Evolutionary conservation across 2,797 vertebrate genomes (phyloP), one percentile per base, ranked within the genome.

Genomic region (Corythornis leucogaster): DNA sequence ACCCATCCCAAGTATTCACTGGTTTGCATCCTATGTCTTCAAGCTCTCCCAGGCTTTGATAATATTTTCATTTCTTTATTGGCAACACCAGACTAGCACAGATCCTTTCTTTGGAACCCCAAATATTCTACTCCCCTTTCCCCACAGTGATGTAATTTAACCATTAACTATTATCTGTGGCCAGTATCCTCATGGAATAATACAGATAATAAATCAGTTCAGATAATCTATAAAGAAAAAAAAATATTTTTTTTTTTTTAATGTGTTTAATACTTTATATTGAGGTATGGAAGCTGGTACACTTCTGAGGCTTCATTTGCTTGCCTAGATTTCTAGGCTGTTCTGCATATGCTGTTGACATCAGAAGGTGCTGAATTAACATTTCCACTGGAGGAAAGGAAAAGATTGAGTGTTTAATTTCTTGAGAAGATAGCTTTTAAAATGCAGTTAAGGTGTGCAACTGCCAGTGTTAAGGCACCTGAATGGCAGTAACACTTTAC

Each of bases 391-490:
- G 78, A 93, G 75, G 57, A 82, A 54, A 81, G 75, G 54, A 33
- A 74, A 87, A 94, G 90, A 82, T 74, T 66, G 80, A 92, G 82
- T 85, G 71, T 73, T 94, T 93, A 87, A 90, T 95, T 95, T 95
- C 90, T 94, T 46, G 84, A 93, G 92, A 80, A 93, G 68, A 77
- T 73, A 55, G 71, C 71, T 89, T 94, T 94, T 89, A 92, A 93
- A 93, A 93, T 74, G 92, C 89, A 77, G 80, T 92, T 92, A 87
- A 66, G 78, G 71, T 82, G 57, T 85, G 78, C 85, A 70, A 70
- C 78, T 85, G 86, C 70, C 89, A 77, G 31, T 20, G 4, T 67
- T 24, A 11, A 93, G 92, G 89, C 81, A 80, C 78, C 79, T 82
- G 90, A 93, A 74, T 63, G 76, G 88, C 75, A 89, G 78, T 76